Evolutionary conservation across 2,797 vertebrate species (phyloP).

Genomic region (Ibycter americanus): DNA sequence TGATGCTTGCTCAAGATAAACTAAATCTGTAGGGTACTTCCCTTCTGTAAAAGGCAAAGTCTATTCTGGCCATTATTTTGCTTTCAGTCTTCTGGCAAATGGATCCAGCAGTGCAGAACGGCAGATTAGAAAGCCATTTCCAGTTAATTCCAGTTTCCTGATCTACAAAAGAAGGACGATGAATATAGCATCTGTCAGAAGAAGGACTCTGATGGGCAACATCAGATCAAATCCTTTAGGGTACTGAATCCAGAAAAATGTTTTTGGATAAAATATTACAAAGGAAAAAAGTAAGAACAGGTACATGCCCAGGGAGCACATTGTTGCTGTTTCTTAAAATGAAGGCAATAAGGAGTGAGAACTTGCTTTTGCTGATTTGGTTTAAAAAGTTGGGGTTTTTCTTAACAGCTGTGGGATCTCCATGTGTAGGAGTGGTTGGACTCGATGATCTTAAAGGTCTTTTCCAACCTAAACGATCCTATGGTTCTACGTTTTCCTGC

Average conservation of each 20-base stretch:
- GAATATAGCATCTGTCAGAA: not conserved
- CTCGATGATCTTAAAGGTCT: not conserved
- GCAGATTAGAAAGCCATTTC: not conserved
- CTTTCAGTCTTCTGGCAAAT: not conserved
- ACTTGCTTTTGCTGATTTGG: not conserved
- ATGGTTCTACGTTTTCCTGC: not conserved
- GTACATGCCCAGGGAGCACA: not conserved
- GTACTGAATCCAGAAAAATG: not conserved
- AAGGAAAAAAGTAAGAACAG: not conserved
- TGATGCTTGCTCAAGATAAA: not conserved
- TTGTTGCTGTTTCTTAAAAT: not conserved
- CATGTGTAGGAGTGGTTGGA: not conserved
- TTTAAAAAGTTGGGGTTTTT: not conserved
- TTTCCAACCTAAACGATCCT: not conserved
- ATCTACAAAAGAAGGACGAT: not conserved
- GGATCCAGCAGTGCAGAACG: not conserved
- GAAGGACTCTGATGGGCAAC: not conserved
- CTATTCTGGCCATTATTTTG: not conserved
- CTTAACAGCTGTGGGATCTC: not conserved
- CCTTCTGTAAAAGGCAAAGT: not conserved
- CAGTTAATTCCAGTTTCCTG: not conserved
- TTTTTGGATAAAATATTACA: not conserved
- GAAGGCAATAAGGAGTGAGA: not conserved
- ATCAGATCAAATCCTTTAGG: not conserved
- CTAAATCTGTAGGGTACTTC: not conserved